Percentiles rank a stretch among this genome's conserved stretches.
phyloP scores from a whole-genome alignment of 2,113 vertebrate genomes.

The Chiloscyllium plagiosum region DNA sequence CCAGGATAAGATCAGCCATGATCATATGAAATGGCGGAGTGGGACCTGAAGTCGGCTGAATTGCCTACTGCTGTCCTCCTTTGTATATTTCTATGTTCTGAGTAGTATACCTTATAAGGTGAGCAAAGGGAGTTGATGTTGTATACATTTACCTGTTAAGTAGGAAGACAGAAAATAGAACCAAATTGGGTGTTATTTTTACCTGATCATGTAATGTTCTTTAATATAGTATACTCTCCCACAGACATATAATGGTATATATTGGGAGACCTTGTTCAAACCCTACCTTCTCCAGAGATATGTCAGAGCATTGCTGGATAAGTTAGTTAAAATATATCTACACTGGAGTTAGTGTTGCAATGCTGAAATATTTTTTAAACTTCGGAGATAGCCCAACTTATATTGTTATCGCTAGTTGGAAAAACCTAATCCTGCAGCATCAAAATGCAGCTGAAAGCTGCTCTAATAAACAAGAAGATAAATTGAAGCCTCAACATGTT shows the following conservation, averaged over 20 bases:
- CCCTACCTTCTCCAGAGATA: too few species aligned
- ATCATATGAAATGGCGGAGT: too few species aligned
- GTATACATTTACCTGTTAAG: neutral
- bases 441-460: neutral
- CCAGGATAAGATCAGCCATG: too few species aligned
- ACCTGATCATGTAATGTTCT: neutral
- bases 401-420: neutral
- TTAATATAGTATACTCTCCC: neutral
- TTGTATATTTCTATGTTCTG: neutral
- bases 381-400: neutral
- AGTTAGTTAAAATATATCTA: too few species aligned
- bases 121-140: neutral
- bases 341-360: neutral
- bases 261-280: too few species aligned
- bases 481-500: too few species aligned
- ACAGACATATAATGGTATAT: neutral
- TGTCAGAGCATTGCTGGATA: too few species aligned
- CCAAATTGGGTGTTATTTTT: neutral
- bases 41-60: too few species aligned
- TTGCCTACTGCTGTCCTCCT: too few species aligned
- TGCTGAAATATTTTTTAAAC: neutral
- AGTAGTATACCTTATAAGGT: neutral
- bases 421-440: neutral
- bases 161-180: neutral
- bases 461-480: neutral